phyloP scores from a whole-genome alignment of 2,797 vertebrate genomes.

The Xiphorhynchus erythropygius region DNA sequence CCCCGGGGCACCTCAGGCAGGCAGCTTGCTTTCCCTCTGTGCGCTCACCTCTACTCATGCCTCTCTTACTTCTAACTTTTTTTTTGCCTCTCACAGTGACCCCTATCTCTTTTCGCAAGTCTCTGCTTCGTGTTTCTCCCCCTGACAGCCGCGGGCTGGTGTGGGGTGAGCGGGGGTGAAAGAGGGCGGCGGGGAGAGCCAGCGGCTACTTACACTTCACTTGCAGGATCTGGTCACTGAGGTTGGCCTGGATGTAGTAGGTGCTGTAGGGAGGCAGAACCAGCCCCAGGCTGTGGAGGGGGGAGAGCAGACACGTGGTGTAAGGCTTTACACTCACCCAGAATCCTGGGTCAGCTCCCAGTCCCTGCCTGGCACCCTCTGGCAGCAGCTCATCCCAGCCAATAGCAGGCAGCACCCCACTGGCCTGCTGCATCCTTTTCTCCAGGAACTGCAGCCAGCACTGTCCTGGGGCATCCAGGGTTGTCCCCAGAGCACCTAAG shows the following conservation, averaged over 20 bases:
- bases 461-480: neutral
- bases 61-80: neutral
- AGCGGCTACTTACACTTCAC: constrained; percentile 97
- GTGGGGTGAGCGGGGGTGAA: constrained; percentile 42
- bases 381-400: neutral
- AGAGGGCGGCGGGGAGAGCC: constrained; percentile 67
- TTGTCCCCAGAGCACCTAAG: too few species aligned
- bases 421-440: neutral
- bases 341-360: neutral
- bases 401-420: neutral
- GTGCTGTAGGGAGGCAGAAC: constrained; percentile 96
- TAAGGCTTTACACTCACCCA: neutral
- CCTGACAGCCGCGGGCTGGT: neutral
- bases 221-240: constrained; percentile 99
- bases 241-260: constrained; percentile 97
- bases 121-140: constrained; percentile 2
- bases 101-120: neutral
- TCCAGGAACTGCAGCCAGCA: neutral
- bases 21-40: constrained; percentile 16
- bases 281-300: constrained; percentile 88
- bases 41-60: neutral
- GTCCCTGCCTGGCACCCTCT: neutral
- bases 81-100: neutral
- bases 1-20: constrained; percentile 21
- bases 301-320: neutral